These are phyloP conservation scores for Lordiphosa collinella DNA, from an alignment of 1,140 invertebrate genomes.

Conservation along the genomic window DNA sequence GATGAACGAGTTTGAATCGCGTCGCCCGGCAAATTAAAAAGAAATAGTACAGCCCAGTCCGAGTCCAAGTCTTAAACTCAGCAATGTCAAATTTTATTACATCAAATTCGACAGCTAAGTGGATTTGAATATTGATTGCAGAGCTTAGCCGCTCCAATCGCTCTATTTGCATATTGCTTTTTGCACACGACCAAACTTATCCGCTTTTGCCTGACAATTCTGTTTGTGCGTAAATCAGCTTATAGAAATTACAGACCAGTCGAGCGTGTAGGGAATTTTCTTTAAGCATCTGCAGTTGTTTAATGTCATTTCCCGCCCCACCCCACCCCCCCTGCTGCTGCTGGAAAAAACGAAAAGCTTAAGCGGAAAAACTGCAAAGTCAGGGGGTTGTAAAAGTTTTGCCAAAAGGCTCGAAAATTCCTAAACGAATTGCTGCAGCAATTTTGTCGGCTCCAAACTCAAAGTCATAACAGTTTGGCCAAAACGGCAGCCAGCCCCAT, in stretches of 20 bases:
- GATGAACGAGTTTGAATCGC: conserved; percentile 58
- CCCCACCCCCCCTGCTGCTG: neutral
- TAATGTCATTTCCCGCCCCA: conserved; percentile 60
- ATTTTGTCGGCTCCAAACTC: conserved; percentile 46
- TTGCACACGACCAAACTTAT: conserved; percentile 49
- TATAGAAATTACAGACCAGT: conserved; percentile 66
- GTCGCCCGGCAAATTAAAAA: conserved; percentile 51
- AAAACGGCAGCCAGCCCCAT: conserved; percentile 37
- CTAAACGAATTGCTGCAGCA: conserved; percentile 52
- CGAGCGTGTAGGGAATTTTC: conserved; percentile 29
- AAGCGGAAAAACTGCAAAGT: conserved; percentile 33
- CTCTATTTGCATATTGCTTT: conserved; percentile 71
- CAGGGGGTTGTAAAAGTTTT: conserved; percentile 48
- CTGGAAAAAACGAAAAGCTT: neutral
- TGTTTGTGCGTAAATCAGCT: conserved; percentile 61
- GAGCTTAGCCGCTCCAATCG: conserved; percentile 55
- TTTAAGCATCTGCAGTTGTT: conserved; percentile 60
- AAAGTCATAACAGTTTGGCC: conserved; percentile 67
- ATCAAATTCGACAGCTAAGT: conserved; percentile 68
- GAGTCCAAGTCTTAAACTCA: conserved; percentile 29
- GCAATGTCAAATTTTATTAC: conserved; percentile 70
- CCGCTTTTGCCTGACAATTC: conserved; percentile 57
- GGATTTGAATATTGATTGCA: conserved; percentile 78
- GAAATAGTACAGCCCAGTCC: conserved; percentile 42
- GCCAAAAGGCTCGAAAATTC: conserved; percentile 19